These are phyloP conservation scores for Peromyscus nudipes DNA, from an alignment of 2,797 vertebrate species.

Conservation along the genomic window DNA sequence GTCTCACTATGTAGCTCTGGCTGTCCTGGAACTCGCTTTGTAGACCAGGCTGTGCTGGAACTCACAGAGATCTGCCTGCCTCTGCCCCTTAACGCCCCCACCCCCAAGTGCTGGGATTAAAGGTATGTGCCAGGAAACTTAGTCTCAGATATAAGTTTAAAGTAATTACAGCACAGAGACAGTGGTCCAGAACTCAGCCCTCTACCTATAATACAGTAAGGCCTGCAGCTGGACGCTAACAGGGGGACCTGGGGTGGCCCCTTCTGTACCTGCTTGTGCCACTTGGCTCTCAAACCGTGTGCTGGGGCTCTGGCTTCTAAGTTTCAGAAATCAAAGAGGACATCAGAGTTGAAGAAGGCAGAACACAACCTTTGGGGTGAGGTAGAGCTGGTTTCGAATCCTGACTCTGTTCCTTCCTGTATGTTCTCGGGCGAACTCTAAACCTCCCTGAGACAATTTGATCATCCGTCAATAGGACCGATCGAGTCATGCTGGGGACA, in stretches of 20 bases:
- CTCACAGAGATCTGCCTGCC: neutral
- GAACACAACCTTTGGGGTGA: neutral
- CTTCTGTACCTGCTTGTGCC: neutral
- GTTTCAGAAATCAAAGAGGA: neutral
- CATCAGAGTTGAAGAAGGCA: neutral
- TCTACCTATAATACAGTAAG: neutral
- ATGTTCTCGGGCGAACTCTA: constrained; percentile 1
- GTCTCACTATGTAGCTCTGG: neutral
- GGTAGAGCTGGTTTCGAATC: neutral
- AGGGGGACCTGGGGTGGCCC: neutral
- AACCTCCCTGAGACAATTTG: neutral
- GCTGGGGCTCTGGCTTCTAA: neutral
- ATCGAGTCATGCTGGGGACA: neutral
- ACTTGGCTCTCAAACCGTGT: neutral
- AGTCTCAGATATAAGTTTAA: neutral
- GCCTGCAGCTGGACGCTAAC: neutral
- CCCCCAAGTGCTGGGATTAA: neutral
- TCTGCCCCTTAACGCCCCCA: neutral
- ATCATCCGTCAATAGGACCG: neutral
- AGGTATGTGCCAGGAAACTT: neutral
- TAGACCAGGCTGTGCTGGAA: neutral
- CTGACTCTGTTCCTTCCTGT: neutral
- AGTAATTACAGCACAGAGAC: neutral
- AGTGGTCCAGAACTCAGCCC: neutral
- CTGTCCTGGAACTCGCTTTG: neutral